Percentiles rank a stretch among this genome's conserved stretches.
Evolutionary conservation across 2,888 invertebrate species (phyloP).

Genomic region (Cryptophagus acutangulus): DNA sequence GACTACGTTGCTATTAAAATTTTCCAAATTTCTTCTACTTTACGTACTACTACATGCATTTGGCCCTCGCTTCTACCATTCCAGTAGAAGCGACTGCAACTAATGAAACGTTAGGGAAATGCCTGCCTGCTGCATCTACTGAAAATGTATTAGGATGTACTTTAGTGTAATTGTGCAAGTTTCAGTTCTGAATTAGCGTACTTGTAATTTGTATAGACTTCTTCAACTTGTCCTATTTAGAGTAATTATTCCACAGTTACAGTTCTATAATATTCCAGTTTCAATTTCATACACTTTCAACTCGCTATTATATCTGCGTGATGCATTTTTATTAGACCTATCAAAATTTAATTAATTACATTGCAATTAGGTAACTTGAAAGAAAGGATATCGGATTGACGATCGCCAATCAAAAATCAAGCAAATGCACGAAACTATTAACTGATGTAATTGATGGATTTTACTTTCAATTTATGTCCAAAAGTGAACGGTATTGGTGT

Average conservation of each 20-base stretch:
- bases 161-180: constrained; percentile 32
- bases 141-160: constrained; percentile 23
- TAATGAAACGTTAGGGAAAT: constrained; percentile 12
- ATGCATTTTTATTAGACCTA: too few species aligned
- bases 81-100: constrained; percentile 5
- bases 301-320: too few species aligned
- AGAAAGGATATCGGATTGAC: too few species aligned
- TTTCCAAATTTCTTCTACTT: constrained; percentile 8
- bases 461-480: too few species aligned
- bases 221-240: constrained; percentile 30
- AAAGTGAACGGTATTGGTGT: too few species aligned
- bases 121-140: constrained; percentile 6
- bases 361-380: too few species aligned
- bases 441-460: too few species aligned
- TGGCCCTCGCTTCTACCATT: constrained; percentile 11
- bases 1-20: constrained; percentile 15
- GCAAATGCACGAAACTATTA: too few species aligned
- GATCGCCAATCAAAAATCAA: too few species aligned
- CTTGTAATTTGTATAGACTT: constrained; percentile 32
- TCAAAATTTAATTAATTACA: too few species aligned
- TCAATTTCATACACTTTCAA: too few species aligned
- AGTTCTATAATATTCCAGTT: constrained; percentile 32
- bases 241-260: constrained; percentile 32
- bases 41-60: neutral
- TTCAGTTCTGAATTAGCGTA: constrained; percentile 29